These are phyloP conservation scores for Pemphigus obesinymphae DNA, from an alignment of 1,140 invertebrate species.

Conservation along the genomic window DNA sequence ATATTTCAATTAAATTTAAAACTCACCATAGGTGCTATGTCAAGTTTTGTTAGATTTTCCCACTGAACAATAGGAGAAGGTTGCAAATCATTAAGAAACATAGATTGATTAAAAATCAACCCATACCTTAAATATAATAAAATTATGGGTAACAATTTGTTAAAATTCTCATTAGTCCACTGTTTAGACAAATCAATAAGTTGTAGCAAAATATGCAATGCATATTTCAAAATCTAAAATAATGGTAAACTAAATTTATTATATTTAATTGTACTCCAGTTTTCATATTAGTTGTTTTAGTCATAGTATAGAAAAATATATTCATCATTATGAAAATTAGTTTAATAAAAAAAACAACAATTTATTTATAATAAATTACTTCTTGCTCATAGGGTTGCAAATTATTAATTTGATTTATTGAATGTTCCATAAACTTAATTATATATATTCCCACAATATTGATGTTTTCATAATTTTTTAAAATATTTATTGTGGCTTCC, in stretches of 20 bases:
- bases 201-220: constrained; percentile 12
- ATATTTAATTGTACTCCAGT: neutral
- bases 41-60: constrained; percentile 13
- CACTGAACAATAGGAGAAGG: constrained; percentile 29
- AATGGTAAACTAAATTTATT: neutral
- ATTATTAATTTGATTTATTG: neutral
- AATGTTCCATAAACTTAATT: constrained; percentile 5
- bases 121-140: constrained; percentile 33
- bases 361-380: neutral
- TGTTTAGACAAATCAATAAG: constrained; percentile 20
- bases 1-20: neutral
- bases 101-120: constrained; percentile 7
- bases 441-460: neutral
- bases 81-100: constrained; percentile 11
- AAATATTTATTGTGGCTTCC: neutral
- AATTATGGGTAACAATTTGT: constrained; percentile 2
- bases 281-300: neutral
- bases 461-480: constrained; percentile 1
- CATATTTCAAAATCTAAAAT: constrained; percentile 25
- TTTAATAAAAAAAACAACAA: neutral
- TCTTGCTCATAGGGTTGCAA: neutral
- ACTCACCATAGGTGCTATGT: neutral
- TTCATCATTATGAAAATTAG: neutral
- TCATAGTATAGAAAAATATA: neutral
- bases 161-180: constrained; percentile 29